A percentile compares a stretch with the other conserved stretches of the same genome.
Evolutionary conservation across 2,113 vertebrate genomes (phyloP).

Genomic region (Burhinus bistriatus): DNA sequence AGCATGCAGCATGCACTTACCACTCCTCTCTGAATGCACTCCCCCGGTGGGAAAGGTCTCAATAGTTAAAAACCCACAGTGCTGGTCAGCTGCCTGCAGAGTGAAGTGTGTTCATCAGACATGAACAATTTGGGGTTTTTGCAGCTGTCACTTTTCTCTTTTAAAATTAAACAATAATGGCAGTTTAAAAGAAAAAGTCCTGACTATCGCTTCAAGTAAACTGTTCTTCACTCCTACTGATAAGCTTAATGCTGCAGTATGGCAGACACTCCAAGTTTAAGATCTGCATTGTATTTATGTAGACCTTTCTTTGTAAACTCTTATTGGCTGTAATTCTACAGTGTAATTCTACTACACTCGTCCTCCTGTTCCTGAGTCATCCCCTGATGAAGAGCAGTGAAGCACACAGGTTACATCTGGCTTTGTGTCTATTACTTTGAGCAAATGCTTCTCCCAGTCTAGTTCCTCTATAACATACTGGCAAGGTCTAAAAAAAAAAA

Average conservation of each 20-base stretch:
- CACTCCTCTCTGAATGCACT: background rate
- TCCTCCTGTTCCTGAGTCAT: background rate
- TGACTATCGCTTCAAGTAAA: background rate
- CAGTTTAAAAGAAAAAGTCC: background rate
- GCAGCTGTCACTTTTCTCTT: background rate
- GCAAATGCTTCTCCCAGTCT: background rate
- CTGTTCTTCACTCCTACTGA: background rate
- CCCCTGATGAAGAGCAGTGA: background rate
- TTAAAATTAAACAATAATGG: background rate
- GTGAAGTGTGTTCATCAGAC: background rate
- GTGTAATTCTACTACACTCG: accelerated
- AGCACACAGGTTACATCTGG: background rate
- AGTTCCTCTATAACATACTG: background rate
- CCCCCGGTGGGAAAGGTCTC: background rate
- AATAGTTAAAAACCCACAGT: background rate
- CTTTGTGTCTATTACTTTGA: background rate
- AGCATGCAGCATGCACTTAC: background rate
- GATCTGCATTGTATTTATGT: background rate
- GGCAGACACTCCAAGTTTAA: background rate
- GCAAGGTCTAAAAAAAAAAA: background rate
- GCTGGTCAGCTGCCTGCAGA: background rate
- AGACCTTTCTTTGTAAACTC: background rate
- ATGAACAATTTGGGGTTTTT: background rate
- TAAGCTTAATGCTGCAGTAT: background rate
- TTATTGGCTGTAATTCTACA: background rate